Conservation (phyloP, 2,888 invertebrate species). For the Agriopis aurantiaria region DNA sequence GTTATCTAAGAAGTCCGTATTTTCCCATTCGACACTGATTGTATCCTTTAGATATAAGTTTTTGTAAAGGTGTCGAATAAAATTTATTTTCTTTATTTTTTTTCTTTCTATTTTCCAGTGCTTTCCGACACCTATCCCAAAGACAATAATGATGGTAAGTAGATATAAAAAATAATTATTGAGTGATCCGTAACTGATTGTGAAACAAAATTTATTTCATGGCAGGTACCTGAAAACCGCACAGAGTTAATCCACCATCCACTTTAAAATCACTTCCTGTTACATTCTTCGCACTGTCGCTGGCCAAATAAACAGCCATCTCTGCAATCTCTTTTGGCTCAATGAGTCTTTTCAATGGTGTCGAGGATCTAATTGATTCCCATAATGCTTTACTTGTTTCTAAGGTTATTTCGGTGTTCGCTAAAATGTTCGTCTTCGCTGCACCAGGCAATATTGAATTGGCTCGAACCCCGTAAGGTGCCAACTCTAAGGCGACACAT, state of each 20-base stretch:
- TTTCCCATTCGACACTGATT: no score
- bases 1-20: no score
- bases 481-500: conserved; percentile 89
- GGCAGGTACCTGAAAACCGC: neutral
- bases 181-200: no score
- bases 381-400: neutral
- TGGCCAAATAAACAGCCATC: conserved; percentile 7
- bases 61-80: no score
- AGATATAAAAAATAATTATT: no score
- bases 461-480: conserved; percentile 86
- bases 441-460: conserved; percentile 91
- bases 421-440: conserved; percentile 66
- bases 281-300: conserved; percentile 3
- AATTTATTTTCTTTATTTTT: no score
- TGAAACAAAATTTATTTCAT: neutral
- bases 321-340: conserved; percentile 6
- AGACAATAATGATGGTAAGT: no score
- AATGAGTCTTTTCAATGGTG: neutral
- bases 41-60: no score
- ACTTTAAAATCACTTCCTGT: conserved; percentile 7
- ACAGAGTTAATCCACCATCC: neutral
- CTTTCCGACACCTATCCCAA: no score
- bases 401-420: neutral
- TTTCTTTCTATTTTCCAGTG: no score
- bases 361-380: neutral